These are phyloP conservation scores for Furnarius figulus DNA, from an alignment of 2,113 vertebrate species.

Conservation along the genomic window DNA sequence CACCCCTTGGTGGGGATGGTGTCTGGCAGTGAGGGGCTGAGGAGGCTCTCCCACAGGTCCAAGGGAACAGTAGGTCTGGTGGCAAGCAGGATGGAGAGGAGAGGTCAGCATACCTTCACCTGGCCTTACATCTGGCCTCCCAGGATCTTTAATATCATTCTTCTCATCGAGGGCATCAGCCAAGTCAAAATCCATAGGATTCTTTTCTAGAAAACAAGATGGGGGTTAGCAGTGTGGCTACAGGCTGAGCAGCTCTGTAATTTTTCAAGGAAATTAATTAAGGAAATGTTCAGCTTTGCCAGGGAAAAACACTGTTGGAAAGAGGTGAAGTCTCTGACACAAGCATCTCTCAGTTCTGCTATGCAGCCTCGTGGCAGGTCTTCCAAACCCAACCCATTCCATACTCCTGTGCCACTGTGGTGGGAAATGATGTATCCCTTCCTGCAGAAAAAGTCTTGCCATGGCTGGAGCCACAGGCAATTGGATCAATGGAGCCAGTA, in stretches of 20 bases:
- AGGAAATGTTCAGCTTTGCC: neutral
- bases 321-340: neutral
- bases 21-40: neutral
- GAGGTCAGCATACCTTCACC: slow-evolving; percentile 40
- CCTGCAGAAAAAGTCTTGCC: neutral
- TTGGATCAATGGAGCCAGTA: neutral
- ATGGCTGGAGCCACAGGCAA: rapidly evolving
- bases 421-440: neutral
- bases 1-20: rapidly evolving
- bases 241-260: neutral
- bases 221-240: neutral
- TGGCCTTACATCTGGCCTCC: slow-evolving; percentile 42
- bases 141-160: slow-evolving; percentile 71
- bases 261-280: neutral
- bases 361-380: rapidly evolving
- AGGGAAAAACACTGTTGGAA: neutral
- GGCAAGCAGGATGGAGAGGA: neutral
- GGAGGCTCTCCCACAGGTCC: neutral
- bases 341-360: neutral
- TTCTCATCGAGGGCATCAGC: slow-evolving; percentile 81
- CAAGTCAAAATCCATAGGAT: slow-evolving; percentile 75
- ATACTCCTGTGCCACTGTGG: rapidly evolving
- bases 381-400: neutral
- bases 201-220: neutral
- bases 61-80: rapidly evolving